Evolutionary conservation across 2,797 vertebrate species (phyloP), one percentile per base, ranked within the genome.

Genomic region (Rhodeus uyekii): DNA sequence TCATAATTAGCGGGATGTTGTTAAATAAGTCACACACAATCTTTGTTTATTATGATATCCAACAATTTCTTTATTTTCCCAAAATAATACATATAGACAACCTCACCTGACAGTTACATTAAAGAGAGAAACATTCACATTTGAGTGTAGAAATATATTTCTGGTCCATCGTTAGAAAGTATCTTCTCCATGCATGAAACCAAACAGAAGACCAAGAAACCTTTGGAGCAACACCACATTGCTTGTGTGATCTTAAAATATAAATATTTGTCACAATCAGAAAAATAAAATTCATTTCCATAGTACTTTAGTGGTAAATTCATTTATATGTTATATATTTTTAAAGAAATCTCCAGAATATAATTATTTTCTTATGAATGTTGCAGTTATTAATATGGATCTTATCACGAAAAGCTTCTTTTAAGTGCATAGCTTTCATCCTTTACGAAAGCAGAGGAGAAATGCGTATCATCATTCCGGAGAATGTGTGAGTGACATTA

Each of bases 21-120:
- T n/a, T 46, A 32, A 76, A 71, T 39, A 63, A 75, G 22, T 29
- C 60, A 71, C 34, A 39, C 29, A 83, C 10, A 72, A 27, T 61
- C 1, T 34, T 16, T 5, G 2, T n/a, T 36, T 60, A 85, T 60
- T 61, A 29, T 38, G 24, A 84, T 65, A 44, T 78, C 82, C 81
- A 86, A 87, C 44, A 71, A 85, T 80, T 86, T 87, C 85, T 95
- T 95, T 95, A 93, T 95, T 91, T 60, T 81, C 88, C 92, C 87
- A 83, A 91, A 92, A 91, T 88, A 90, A 92, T 81, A 85, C 92
- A 93, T 92, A 83, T 89, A 94, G 92, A 94, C 88, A 90, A 90
- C 91, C 91, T 90, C 90, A 90, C 86, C 90, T 92, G 89, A 94
- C 88, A 91, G 91, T 94, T 93, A 93, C 89, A 88, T 78, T 93